Evolutionary conservation across 1,140 invertebrate species (phyloP), one percentile per base, ranked within the genome.

Genomic region (Drosophila funebris): DNA sequence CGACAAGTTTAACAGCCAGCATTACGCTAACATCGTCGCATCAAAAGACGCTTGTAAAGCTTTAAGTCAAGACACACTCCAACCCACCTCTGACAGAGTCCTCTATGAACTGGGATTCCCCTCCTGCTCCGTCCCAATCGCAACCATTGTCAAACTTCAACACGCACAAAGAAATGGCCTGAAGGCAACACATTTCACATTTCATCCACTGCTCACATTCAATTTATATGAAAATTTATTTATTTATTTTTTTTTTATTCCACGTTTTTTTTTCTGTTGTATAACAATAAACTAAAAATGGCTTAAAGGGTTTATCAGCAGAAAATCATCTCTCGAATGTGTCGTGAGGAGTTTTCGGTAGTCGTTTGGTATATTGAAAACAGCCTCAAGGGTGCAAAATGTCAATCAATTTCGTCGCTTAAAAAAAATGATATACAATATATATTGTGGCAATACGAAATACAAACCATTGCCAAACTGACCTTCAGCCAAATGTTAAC

Each of bases 371-470:
- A 76, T 84, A 84, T 84, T 84, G 80, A 84, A 85, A 78, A 82
- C 78, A 52, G 60, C 82, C 82, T 87, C 43, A 71, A 75, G 82
- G 82, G 78, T 67, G 82, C 70, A 87, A 87, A 85, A 76, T 85
- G 82, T 85, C 82, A 85, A 85, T 85, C 82, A 85, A 85, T 85
- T 85, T 81, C 76, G 82, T 87, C 82, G 82, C 85, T 85, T 87
- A 85, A 87, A 62, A 77, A 80, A 77, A 84, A 77, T 80, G 74
- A 85, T 87, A 85, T 69, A 85, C 62, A 80, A 80, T 81, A 85
- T 68, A 81, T 48, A 61, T 80, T 70, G 69, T 54, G 66, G 53
- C 71, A 62, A 80, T 77, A 85, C 81, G 22, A 48, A 48, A 48
- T 48, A 87, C 79, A 85, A 71, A 44, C 41, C 41, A 60, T 60